A percentile compares a stretch with the other conserved stretches of the same genome.
phyloP scores from a whole-genome alignment of 2,113 vertebrate genomes.

The Osmerus eperlanus region DNA sequence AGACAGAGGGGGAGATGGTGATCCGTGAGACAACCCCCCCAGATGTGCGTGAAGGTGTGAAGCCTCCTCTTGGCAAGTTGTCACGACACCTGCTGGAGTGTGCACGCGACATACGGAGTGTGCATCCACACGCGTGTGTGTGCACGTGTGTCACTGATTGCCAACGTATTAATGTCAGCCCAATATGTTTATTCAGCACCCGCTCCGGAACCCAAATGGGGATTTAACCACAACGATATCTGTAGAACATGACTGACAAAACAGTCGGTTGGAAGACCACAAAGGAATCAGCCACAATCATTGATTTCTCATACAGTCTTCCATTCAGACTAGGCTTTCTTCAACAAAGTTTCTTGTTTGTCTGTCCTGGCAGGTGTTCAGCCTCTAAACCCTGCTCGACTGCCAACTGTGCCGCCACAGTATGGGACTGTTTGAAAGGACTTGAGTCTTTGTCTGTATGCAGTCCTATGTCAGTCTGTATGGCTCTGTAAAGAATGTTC shows the following conservation, averaged over 20 bases:
- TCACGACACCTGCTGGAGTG: conserved; percentile 59
- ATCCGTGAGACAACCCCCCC: conserved; percentile 57
- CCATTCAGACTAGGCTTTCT: conserved; percentile 43
- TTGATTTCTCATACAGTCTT: conserved; percentile 48
- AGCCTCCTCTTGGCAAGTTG: conserved; percentile 64
- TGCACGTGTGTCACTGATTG: conserved; percentile 8
- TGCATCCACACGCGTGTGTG: not conserved
- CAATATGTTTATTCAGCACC: not conserved
- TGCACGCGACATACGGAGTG: not conserved
- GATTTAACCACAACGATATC: too few species aligned
- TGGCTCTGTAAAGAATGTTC: not conserved
- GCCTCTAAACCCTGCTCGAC: not conserved
- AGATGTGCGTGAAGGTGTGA: conserved; percentile 59
- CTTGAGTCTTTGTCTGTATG: too few species aligned
- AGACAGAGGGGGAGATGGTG: conserved; percentile 51
- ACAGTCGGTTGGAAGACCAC: not conserved
- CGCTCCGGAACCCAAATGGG: too few species aligned
- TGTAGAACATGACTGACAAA: too few species aligned
- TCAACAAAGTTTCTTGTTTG: conserved; percentile 40
- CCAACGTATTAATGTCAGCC: not conserved
- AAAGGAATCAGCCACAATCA: conserved; percentile 53
- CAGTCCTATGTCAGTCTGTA: not conserved
- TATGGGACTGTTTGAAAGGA: too few species aligned
- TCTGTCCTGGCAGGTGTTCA: conserved; percentile 24
- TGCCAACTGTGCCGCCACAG: conserved; percentile 26